These are phyloP conservation scores for Cantharis lateralis DNA, from an alignment of 2,888 invertebrate genomes.

Conservation along the genomic window DNA sequence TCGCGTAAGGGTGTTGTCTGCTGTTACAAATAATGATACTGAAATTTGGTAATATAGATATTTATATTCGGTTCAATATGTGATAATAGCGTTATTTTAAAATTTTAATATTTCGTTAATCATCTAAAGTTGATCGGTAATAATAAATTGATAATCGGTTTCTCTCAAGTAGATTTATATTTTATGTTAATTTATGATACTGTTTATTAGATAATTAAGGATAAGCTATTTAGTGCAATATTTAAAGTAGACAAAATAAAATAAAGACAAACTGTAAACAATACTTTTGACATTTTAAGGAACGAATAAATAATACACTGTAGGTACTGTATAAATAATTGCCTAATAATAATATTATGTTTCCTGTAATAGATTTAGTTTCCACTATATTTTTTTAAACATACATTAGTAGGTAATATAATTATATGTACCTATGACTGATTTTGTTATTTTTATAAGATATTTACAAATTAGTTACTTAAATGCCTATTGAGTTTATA, in stretches of 20 bases:
- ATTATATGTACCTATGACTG: constrained; percentile 16
- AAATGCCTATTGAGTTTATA: neutral
- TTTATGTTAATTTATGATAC: neutral
- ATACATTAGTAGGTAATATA: constrained; percentile 1
- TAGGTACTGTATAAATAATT: neutral
- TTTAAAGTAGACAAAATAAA: neutral
- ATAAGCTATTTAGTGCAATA: constrained; percentile 32
- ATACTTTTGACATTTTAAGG: neutral
- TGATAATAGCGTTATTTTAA: constrained; percentile 1
- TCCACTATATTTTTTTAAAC: neutral
- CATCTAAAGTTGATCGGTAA: constrained; percentile 30
- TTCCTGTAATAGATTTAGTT: neutral
- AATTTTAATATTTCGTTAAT: neutral
- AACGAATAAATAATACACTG: neutral
- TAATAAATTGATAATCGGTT: constrained; percentile 44
- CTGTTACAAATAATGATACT: constrained; percentile 64
- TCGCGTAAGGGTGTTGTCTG: constrained; percentile 68
- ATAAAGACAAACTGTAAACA: neutral
- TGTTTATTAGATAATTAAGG: neutral
- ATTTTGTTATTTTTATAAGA: constrained; percentile 6
- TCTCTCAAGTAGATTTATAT: constrained; percentile 12
- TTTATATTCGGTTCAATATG: constrained; percentile 7
- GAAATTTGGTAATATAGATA: constrained; percentile 74
- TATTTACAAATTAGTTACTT: neutral
- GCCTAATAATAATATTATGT: neutral